Evolutionary conservation across 2,888 invertebrate genomes (phyloP), one percentile per base, ranked within the genome.

Genomic region (Cotesia congregata): DNA sequence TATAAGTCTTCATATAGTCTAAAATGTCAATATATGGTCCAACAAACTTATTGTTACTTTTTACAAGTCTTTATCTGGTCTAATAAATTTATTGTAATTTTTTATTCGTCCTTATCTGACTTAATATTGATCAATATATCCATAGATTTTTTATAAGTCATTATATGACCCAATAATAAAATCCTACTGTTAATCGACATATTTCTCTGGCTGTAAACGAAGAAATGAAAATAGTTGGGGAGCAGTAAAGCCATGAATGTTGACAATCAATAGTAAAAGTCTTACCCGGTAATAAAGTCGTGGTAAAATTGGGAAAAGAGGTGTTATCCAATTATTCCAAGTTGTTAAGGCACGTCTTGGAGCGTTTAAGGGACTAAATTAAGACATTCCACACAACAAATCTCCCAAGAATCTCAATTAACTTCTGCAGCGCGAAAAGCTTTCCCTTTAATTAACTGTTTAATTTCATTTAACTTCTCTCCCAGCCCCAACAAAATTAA

Each of bases 321-420:
- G 85, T 87, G 87, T 88, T 88, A 88, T 89, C 89, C 88, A 89
- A 89, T 89, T 89, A 89, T 88, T 89, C 87, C 86, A 89, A 88
- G 89, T 89, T 89, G 89, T 89, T 89, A 88, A 89, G 89, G 87
- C 87, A 85, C 87, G 88, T 88, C 50, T 50, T 88, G 88, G 88
- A 88, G 88, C 87, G 88, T 86, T 89, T 88, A 88, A 88, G 88
- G 86, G 87, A 89, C 88, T 89, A 89, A 89, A 89, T 89, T 89
- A 89, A 89, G 89, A 89, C 89, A 89, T 89, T 89, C 89, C 89
- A 86, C 85, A 85, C 89, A 88, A 88, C 89, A 89, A 89, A 88
- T 89, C 89, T 89, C 84, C 88, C 89, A 89, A 89, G 89, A 89
- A 89, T 89, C 89, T 89, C 89, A 89, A 89, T 89, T 89, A 89